Conservation (phyloP, 2,888 invertebrate species). For the Agrochola macilenta region DNA sequence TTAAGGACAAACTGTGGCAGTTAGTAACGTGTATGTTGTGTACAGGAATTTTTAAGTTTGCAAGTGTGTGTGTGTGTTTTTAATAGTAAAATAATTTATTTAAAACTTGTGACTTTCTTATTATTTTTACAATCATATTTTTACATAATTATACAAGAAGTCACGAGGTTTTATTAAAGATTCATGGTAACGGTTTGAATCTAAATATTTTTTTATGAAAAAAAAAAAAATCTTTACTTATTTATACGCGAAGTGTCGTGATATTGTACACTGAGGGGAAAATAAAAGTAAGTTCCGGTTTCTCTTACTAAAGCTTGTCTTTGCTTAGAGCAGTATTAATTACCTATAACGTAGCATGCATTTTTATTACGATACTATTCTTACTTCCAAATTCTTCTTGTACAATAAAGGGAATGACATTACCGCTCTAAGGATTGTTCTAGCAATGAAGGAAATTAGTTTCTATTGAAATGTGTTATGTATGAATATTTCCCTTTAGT, state of each 20-base stretch:
- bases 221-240: neutral
- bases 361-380: conserved; percentile 69
- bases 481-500: conserved; percentile 88
- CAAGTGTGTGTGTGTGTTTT: neutral
- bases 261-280: conserved; percentile 91
- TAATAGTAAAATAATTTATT: neutral
- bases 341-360: conserved; percentile 81
- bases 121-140: neutral
- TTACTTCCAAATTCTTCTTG: conserved; percentile 74
- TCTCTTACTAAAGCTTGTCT: conserved; percentile 80
- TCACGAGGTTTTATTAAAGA: conserved; percentile 8
- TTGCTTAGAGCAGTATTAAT: conserved; percentile 87
- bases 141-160: neutral
- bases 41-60: neutral
- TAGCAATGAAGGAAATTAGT: conserved; percentile 45
- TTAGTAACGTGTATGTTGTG: conserved; percentile 15
- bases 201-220: neutral
- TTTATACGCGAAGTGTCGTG: conserved; percentile 70
- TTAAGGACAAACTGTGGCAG: neutral
- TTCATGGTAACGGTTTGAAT: neutral
- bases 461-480: conserved; percentile 48
- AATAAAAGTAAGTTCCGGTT: conserved; percentile 85
- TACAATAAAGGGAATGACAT: conserved; percentile 89
- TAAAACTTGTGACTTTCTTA: neutral
- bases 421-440: conserved; percentile 86